These are phyloP conservation scores for Plecturocebus donacophilus DNA, from an alignment of 2,113 vertebrate species.

Conservation along the genomic window DNA sequence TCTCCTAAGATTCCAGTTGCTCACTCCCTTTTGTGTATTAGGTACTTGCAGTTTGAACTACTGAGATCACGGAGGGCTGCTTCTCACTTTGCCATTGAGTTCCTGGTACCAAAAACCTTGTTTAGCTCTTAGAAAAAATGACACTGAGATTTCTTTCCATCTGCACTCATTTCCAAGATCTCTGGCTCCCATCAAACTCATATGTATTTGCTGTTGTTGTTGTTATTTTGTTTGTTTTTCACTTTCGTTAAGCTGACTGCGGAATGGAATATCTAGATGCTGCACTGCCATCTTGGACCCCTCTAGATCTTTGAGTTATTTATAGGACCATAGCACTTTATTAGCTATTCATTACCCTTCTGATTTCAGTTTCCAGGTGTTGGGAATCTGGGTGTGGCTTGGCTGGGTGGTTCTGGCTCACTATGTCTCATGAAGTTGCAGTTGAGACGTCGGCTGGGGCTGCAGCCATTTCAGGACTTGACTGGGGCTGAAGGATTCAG, in stretches of 20 bases:
- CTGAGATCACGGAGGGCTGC: background rate
- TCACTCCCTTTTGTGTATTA: background rate
- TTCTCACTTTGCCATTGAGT: background rate
- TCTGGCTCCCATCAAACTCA: background rate
- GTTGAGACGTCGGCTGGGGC: no score
- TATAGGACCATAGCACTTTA: background rate
- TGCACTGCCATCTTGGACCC: background rate
- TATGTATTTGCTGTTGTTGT: background rate
- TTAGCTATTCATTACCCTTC: background rate
- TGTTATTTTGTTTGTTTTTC: background rate
- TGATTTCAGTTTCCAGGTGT: background rate
- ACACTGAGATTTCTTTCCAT: background rate
- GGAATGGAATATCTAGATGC: background rate
- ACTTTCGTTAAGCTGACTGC: background rate
- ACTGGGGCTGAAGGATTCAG: no score
- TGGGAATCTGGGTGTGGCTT: background rate
- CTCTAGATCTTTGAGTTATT: background rate
- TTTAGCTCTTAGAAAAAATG: background rate
- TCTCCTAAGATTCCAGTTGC: background rate
- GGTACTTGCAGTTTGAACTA: background rate
- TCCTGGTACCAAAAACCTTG: background rate
- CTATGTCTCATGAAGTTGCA: background rate
- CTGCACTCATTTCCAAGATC: background rate
- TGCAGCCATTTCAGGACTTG: background rate
- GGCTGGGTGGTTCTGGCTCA: background rate